Percentiles rank a stretch among this genome's conserved stretches.
Conservation (phyloP, 2,113 vertebrate species). For the Gracilinanus agilis region DNA sequence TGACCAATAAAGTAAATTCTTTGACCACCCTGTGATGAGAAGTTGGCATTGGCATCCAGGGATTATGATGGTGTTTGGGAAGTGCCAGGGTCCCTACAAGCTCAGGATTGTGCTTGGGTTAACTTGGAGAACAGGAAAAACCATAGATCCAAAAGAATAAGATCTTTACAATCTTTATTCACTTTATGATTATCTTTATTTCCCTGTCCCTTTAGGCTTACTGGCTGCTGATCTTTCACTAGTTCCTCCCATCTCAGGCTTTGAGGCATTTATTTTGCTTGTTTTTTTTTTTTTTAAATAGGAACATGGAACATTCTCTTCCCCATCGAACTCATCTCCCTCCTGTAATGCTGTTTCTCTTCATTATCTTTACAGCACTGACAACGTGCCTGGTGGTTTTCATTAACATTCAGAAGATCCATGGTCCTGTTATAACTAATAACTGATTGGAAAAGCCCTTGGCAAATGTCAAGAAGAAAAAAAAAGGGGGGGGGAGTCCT, state of each 20-base stretch:
- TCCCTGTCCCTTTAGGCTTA: background rate
- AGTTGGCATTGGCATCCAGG: too few species aligned
- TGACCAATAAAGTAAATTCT: background rate
- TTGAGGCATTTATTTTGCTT: background rate
- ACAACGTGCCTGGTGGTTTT: background rate
- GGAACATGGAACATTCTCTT: background rate
- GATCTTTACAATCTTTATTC: background rate
- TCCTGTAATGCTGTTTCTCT: background rate
- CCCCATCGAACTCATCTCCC: background rate
- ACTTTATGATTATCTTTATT: background rate
- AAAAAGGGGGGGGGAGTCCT: background rate
- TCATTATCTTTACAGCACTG: background rate
- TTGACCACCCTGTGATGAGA: background rate
- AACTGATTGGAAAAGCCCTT: slow-evolving; percentile 5
- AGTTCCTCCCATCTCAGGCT: too few species aligned
- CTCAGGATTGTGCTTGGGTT: background rate
- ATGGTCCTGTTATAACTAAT: background rate
- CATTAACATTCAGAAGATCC: slow-evolving; percentile 8
- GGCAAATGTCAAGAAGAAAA: background rate
- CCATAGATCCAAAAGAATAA: background rate
- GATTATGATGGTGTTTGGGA: background rate
- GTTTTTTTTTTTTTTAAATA: background rate
- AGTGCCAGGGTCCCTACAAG: background rate
- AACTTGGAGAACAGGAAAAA: background rate
- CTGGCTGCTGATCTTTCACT: background rate